Base-by-base conservation (phyloP, 2,113 vertebrate species). In the Mormyrus lacerda region DNA sequence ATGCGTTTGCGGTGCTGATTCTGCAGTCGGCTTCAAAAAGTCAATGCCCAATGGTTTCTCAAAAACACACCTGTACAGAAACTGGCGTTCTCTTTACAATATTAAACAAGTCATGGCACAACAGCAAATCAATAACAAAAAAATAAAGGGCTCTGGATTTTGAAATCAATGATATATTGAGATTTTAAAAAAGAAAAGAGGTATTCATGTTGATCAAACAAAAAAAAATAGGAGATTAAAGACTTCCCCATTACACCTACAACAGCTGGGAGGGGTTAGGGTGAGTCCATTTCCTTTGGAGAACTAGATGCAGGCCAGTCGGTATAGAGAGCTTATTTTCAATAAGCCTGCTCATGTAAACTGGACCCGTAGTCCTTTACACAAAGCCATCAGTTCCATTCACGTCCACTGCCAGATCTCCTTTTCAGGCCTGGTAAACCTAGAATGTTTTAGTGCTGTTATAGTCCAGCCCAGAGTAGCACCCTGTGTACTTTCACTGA, bases 61-160 rank as follows among this genome's bases (percentile, higher is more conserved):
- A 47, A 69, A 21, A 47, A 45, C 82, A n/a, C 82, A 88, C 27
- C 65, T 21, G 3, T 31, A 76, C 58, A 88, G 45, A 88, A 69
- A 73, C 15, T 73, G 42, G 27, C 44, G 27, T 47, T 27, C 44
- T 73, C 47, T 69, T 42, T 83, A 47, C 82, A 21, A 83, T 45
- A 83, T 19, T 65, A 47, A 88, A 88, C 61, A 88, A 31, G 65
- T n/a, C 61, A 69, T 73, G 87, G 86, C 53, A 73, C 58, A 45
- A 73, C 21, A 73, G 58, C 87, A 47, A 84, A 84, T 84, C 39
- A 47, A 42, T 42, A 84, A 45, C 79, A 24, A 47, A 84, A 83
- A n/a, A 82, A 44, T 44, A 82, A 42, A 84, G 82, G 82, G 82
- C 39, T 84, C 82, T 84, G 44, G 42, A n/a, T 44, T 42, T 8